These are phyloP conservation scores for Apotomis turbidana DNA, from an alignment of 2,888 invertebrate species.

Conservation along the genomic window DNA sequence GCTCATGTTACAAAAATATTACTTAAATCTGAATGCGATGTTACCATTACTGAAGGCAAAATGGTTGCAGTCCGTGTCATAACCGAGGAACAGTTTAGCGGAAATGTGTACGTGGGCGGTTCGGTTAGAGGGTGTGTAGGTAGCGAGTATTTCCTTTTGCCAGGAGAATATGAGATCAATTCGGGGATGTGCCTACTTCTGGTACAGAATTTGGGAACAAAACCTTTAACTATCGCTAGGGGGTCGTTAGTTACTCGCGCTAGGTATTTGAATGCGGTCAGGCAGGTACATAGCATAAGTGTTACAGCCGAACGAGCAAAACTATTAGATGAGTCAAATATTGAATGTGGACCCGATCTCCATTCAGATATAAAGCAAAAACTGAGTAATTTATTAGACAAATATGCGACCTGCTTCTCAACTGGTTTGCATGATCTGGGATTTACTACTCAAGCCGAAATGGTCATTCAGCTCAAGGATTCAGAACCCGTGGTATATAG, in stretches of 20 bases:
- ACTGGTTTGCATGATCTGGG: not conserved
- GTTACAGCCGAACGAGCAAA: not conserved
- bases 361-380: not conserved
- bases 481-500: no score
- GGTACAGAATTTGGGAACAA: not conserved
- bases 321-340: no score
- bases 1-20: not conserved
- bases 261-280: not conserved
- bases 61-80: not conserved
- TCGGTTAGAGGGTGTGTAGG: not conserved
- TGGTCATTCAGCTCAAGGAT: not conserved
- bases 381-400: not conserved
- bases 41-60: not conserved
- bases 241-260: not conserved
- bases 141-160: not conserved
- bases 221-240: not conserved
- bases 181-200: not conserved
- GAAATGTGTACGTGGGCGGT: constrained; percentile 6
- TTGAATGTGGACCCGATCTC: not conserved
- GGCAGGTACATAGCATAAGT: not conserved
- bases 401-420: not conserved
- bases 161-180: not conserved
- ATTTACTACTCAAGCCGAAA: not conserved
- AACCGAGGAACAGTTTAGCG: not conserved
- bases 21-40: not conserved